Evolutionary conservation across 2,113 vertebrate species (phyloP).

Genomic region (Lophochroa leadbeateri): DNA sequence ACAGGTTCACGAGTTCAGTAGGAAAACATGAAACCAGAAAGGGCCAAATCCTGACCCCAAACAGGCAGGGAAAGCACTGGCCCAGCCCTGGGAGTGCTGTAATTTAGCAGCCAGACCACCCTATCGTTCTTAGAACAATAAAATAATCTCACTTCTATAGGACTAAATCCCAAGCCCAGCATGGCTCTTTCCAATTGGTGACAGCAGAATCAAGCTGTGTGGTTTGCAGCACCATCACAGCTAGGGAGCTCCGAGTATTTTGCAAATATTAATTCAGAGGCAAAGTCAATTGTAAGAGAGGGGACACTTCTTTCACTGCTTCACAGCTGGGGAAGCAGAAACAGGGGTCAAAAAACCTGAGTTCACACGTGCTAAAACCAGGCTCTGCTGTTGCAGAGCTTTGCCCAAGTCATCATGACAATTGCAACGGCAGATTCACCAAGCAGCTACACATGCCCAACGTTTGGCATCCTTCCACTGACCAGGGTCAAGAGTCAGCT

Average conservation of each 20-base stretch:
- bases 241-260: neutral
- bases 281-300: neutral
- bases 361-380: neutral
- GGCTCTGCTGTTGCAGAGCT: neutral
- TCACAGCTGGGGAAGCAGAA: neutral
- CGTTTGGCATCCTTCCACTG: neutral
- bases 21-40: conserved; percentile 56
- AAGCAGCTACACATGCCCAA: neutral
- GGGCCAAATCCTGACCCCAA: conserved; percentile 51
- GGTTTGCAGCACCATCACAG: neutral
- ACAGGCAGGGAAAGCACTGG: neutral
- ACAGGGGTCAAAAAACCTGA: neutral
- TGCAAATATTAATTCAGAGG: neutral
- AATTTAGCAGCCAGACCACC: conserved; percentile 54
- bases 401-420: fast-evolving
- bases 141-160: conserved; percentile 37
- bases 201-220: conserved; percentile 11
- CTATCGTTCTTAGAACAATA: conserved; percentile 43
- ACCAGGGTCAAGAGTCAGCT: fast-evolving
- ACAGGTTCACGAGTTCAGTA: conserved; percentile 64
- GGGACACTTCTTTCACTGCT: neutral
- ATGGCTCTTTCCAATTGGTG: conserved; percentile 11
- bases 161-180: neutral
- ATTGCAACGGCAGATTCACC: neutral
- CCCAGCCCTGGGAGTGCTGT: conserved; percentile 23